phyloP scores from a whole-genome alignment of 2,113 vertebrate species.

The Sakesphorus luctuosus region DNA sequence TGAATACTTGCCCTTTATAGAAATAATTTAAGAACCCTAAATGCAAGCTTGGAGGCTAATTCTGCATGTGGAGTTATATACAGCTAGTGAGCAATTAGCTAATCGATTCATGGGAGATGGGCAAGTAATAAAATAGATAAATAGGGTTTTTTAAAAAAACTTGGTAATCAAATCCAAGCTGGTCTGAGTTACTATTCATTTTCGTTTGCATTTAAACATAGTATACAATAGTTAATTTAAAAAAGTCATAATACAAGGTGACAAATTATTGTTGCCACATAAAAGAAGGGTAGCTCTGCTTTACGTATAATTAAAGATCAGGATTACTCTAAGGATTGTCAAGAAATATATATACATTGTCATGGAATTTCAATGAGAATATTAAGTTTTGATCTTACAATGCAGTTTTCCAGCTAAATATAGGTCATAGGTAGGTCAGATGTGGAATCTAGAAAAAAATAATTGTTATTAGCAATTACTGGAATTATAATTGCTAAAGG shows the following conservation, averaged over 20 bases:
- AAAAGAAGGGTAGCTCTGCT: neutral
- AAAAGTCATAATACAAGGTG: neutral
- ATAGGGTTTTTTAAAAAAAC: rapidly evolving
- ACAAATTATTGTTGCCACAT: neutral
- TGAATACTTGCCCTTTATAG: neutral
- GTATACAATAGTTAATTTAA: neutral
- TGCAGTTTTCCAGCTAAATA: neutral
- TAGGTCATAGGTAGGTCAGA: neutral
- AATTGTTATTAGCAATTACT: neutral
- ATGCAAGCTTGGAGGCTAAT: neutral
- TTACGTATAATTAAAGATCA: neutral
- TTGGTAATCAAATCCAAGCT: neutral
- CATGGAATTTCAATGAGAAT: neutral
- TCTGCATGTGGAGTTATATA: neutral
- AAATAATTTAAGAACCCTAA: neutral
- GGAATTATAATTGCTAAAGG: neutral
- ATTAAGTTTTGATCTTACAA: neutral
- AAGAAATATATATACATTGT: neutral
- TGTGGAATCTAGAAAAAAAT: neutral
- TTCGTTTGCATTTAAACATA: neutral
- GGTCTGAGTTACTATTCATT: neutral
- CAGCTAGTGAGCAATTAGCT: neutral
- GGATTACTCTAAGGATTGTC: neutral
- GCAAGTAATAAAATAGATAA: neutral
- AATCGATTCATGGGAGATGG: neutral